Evolutionary conservation across 2,797 vertebrate genomes (phyloP), one percentile per base, ranked within the genome.

Genomic region (Bovichtus variegatus): DNA sequence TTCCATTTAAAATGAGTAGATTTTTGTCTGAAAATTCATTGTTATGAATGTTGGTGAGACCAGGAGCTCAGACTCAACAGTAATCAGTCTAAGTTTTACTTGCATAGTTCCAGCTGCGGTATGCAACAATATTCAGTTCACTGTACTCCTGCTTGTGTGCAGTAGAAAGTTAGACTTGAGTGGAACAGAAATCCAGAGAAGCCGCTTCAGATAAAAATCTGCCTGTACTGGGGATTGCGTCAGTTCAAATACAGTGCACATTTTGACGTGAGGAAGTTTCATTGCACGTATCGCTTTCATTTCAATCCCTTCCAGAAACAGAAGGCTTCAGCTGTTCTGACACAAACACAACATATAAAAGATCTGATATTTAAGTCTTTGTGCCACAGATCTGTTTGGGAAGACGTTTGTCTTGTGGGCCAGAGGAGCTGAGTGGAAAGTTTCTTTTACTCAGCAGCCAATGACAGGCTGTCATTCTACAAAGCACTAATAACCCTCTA

Each of bases 401-500:
- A 43, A 66, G 71, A 68, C 47, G 34, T 58, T 36, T 6, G 1
- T 43, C 49, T 4, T 5, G 50, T 31, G n/a, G 21, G 23, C 29
- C 19, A 13, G 10, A 58, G 54, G 23, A 70, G 63, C 57, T 46
- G 23, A 69, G 60, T 19, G 29, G 4, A 13, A 66, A 51, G 16
- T 70, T 23, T 46, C 29, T 77, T 50, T 63, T 54, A 50, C 53
- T 65, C 29, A 36, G 62, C 43, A 74, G 64, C 13, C 63, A 54
- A 25, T 63, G 63, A 81, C 34, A 64, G 9, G n/a, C 61, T 73
- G 62, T 62, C 62, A 60, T 69, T 80, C 61, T 76, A 29, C 43
- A 61, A 44, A 68, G 21, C 50, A 60, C 27, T 54, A 72, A 78
- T 36, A 78, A 74, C 25, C 27, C 64, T 55, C 21, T 57, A 55